These are phyloP conservation scores for Leptinotarsa peninsularis DNA, from an alignment of 2,888 invertebrate species.

Conservation along the genomic window DNA sequence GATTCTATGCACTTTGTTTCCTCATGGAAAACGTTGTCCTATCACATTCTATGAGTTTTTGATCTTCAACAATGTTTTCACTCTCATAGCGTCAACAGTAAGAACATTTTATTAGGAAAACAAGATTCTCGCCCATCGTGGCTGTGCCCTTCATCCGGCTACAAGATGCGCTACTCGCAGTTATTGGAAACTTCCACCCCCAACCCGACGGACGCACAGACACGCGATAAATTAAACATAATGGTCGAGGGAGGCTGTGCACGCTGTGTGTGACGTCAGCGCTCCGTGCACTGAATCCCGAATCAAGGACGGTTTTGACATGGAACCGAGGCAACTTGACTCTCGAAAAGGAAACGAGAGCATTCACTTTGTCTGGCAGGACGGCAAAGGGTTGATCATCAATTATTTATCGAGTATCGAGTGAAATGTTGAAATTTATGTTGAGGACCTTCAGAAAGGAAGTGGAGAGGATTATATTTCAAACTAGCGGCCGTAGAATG, in stretches of 20 bases:
- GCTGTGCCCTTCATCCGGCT: constrained; percentile 15
- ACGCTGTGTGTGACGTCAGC: constrained; percentile 56
- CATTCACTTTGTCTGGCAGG: constrained; percentile 35
- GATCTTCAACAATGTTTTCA: too few relatives aligned
- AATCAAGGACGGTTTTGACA: constrained; percentile 46
- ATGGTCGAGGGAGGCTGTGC: constrained; percentile 55
- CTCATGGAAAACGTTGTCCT: too few relatives aligned
- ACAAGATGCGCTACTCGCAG: constrained; percentile 29
- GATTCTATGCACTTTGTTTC: too few relatives aligned
- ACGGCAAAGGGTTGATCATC: constrained; percentile 30
- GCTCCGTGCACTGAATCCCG: constrained; percentile 56
- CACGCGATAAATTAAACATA: constrained; percentile 60
- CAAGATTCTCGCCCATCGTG: not conserved
- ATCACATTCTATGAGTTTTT: too few relatives aligned
- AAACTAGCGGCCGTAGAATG: not conserved
- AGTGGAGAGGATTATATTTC: constrained; percentile 22
- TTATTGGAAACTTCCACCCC: constrained; percentile 27
- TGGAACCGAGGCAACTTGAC: constrained; percentile 36
- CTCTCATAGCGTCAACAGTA: too few relatives aligned
- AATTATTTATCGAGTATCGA: constrained; percentile 38
- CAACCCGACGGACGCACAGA: constrained; percentile 53
- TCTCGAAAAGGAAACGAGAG: constrained; percentile 31
- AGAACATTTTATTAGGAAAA: not conserved
- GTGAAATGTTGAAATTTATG: constrained; percentile 35
- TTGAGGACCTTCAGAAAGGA: constrained; percentile 21